Evolutionary conservation across 2,888 invertebrate genomes (phyloP).

Genomic region (Tridacna crocea): DNA sequence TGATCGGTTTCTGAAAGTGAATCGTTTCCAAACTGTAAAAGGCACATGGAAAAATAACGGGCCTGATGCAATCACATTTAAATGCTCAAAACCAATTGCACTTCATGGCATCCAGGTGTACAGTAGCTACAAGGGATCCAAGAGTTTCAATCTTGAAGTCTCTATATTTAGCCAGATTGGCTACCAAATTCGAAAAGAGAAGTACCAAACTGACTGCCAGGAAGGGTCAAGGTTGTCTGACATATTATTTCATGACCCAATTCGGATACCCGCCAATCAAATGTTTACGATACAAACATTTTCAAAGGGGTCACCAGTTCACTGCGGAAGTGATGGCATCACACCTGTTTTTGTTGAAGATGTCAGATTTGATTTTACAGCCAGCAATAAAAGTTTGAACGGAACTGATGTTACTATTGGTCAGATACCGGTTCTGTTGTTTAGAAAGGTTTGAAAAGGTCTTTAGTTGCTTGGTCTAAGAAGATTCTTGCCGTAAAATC

Average conservation of each 20-base stretch:
- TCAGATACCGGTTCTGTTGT: slow-evolving; percentile 56
- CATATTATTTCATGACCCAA: slow-evolving; percentile 32
- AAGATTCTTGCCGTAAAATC: too few relatives aligned
- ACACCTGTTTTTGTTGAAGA: slow-evolving; percentile 22
- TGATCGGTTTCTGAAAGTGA: slow-evolving; percentile 18
- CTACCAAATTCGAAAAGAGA: background rate
- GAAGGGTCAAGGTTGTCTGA: slow-evolving; percentile 22
- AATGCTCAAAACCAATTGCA: slow-evolving; percentile 36
- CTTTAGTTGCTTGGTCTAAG: too few relatives aligned
- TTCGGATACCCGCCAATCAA: slow-evolving; percentile 24
- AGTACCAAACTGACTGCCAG: background rate
- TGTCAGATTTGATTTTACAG: slow-evolving; percentile 52
- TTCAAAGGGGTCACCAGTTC: slow-evolving; percentile 37
- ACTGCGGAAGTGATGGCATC: slow-evolving; percentile 43
- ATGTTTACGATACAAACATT: slow-evolving; percentile 42
- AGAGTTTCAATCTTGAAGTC: background rate
- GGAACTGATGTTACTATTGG: slow-evolving; percentile 58
- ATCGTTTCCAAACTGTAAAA: slow-evolving; percentile 38
- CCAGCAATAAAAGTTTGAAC: slow-evolving; percentile 55
- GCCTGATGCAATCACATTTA: slow-evolving; percentile 55
- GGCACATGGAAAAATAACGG: slow-evolving; percentile 49
- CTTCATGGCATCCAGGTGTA: slow-evolving; percentile 53
- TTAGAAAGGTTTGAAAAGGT: slow-evolving; percentile 23
- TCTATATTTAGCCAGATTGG: background rate
- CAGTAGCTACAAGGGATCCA: slow-evolving; percentile 20